Percentiles rank a stretch among this genome's conserved stretches.
Conservation (phyloP, 2,888 invertebrate genomes). For the Melikaiella ostensackeni region DNA sequence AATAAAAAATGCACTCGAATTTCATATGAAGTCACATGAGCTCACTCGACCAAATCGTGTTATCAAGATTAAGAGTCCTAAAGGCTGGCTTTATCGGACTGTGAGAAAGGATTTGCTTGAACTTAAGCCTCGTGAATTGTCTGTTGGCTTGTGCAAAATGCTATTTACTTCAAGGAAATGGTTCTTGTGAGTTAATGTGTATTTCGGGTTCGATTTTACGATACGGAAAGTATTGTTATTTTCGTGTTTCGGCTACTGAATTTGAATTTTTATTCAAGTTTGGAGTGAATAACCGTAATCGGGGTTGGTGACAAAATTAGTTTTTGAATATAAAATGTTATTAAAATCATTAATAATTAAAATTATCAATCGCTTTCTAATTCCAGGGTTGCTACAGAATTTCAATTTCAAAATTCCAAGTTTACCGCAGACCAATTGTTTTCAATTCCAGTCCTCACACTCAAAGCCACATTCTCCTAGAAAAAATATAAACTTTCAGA, state of each 20-base stretch:
- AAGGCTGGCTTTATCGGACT: conserved; percentile 19
- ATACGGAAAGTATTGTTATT: not conserved
- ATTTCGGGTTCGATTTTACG: not conserved
- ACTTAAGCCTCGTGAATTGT: conserved; percentile 31
- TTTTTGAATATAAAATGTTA: too few relatives aligned
- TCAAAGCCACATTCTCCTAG: too few relatives aligned
- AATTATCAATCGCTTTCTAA: too few relatives aligned
- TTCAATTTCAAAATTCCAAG: too few relatives aligned
- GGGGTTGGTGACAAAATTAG: too few relatives aligned
- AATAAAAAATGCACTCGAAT: conserved; percentile 10
- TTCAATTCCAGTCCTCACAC: too few relatives aligned
- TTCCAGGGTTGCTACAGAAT: too few relatives aligned
- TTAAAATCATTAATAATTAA: too few relatives aligned
- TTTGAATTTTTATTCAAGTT: too few relatives aligned
- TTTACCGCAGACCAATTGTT: too few relatives aligned
- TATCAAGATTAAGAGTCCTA: conserved; percentile 25
- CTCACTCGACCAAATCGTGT: conserved; percentile 35
- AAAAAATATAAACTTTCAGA: too few relatives aligned
- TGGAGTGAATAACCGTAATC: too few relatives aligned
- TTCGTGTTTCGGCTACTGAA: not conserved
- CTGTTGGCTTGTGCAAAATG: conserved; percentile 12
- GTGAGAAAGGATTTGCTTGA: conserved; percentile 37
- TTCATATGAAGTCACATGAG: conserved; percentile 27
- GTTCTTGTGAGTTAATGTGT: not conserved
- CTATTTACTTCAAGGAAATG: conserved; percentile 7